Evolutionary conservation across 2,113 vertebrate species (phyloP).

Genomic region (Chlamydotis undulata): DNA sequence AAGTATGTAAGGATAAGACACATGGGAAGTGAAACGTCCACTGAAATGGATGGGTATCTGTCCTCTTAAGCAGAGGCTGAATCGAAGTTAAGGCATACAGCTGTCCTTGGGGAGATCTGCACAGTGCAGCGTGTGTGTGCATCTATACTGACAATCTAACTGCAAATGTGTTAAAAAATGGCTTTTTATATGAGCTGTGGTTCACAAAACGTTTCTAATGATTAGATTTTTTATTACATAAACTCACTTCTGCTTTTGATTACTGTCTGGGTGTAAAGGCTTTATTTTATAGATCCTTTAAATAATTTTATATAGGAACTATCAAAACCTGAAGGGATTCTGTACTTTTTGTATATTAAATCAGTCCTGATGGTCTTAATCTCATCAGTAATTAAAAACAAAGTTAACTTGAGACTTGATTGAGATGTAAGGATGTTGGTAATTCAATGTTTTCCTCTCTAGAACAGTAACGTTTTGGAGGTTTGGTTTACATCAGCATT

Average conservation of each 20-base stretch:
- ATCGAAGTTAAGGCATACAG: background rate
- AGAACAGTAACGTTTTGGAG: background rate
- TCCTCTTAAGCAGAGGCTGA: background rate
- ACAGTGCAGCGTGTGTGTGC: fast-evolving
- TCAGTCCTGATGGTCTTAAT: constrained; percentile 61
- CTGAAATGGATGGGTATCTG: background rate
- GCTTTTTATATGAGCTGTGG: background rate
- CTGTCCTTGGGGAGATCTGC: background rate
- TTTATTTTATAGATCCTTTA: background rate
- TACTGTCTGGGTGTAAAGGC: constrained; percentile 38
- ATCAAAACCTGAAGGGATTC: constrained; percentile 15
- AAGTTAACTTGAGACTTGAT: background rate
- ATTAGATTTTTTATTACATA: background rate
- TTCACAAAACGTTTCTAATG: background rate
- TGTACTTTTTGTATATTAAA: constrained; percentile 10
- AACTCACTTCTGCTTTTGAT: constrained; percentile 25
- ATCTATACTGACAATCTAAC: background rate
- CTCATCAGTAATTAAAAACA: constrained; percentile 38
- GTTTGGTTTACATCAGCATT: background rate
- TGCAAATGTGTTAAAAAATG: background rate
- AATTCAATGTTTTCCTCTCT: background rate
- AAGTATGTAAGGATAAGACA: background rate
- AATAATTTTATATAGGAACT: constrained; percentile 13
- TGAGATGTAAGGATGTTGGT: background rate
- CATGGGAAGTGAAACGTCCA: background rate